Percentiles rank a stretch among this genome's conserved stretches.
Conservation (phyloP, 2,888 invertebrate genomes). For the Holacanthella duospinosa region DNA sequence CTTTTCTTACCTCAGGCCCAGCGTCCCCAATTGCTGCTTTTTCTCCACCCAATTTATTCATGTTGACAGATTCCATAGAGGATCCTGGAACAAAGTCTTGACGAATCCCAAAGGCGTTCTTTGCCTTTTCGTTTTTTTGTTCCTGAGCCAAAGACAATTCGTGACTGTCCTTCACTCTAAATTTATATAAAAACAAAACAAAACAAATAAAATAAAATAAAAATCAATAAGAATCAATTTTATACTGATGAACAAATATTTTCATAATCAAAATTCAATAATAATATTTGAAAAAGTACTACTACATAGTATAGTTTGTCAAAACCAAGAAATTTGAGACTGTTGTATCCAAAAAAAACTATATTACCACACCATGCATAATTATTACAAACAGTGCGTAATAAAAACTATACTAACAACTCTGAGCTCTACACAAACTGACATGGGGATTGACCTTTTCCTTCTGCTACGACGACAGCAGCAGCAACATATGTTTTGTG, state of each 20-base stretch:
- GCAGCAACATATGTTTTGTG: constrained; percentile 24
- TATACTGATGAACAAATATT: too few species aligned
- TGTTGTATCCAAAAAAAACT: too few species aligned
- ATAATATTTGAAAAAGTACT: too few species aligned
- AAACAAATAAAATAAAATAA: not conserved
- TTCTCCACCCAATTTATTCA: constrained; percentile 6
- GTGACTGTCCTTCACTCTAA: constrained; percentile 86
- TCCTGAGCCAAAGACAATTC: constrained; percentile 92
- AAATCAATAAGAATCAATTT: not conserved
- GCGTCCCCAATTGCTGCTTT: not conserved
- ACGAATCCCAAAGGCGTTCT: constrained; percentile 89
- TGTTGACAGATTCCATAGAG: constrained; percentile 23
- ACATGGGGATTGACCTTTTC: constrained; percentile 13
- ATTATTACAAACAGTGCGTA: too few species aligned
- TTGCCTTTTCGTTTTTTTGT: constrained; percentile 83
- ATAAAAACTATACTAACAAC: too few species aligned
- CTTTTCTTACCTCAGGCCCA: not conserved
- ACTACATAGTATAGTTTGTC: too few species aligned
- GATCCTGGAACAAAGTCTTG: constrained; percentile 82
- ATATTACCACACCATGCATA: too few species aligned
- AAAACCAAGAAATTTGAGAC: too few species aligned
- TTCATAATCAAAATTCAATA: too few species aligned
- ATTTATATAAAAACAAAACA: constrained; percentile 38
- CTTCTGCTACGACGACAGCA: constrained; percentile 28
- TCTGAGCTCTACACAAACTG: not conserved